Evolutionary conservation across 2,888 invertebrate species (phyloP), one percentile per base, ranked within the genome.

Genomic region (Nomada flava): DNA sequence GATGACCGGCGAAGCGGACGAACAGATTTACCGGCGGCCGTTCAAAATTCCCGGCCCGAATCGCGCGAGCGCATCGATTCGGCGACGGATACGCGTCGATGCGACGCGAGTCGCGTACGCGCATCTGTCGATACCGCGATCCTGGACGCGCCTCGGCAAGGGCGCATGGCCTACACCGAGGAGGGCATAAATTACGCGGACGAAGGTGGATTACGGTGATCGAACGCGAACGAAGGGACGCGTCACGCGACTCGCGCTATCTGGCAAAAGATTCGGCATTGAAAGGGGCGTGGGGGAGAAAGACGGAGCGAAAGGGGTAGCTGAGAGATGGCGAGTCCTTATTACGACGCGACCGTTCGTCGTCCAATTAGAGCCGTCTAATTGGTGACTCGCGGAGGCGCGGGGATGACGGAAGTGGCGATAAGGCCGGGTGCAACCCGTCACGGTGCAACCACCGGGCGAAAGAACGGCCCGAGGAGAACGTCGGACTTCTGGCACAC

Each of bases 301-400:
- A 23, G 3, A 36, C 36, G n/a, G 20, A 59, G 15, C 29, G 65
- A 42, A 57, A 42, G 26, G 64, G 68, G 69, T 67, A 63, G 44
- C 64, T 18, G 76, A 79, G 71, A 76, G 15, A 69, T 76, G 86
- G 79, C 71, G 80, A 87, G 76, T 86, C 83, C 88, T 88, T 88
- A 88, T 88, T 88, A 85, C 86, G 73, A 79, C 72, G 76, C 68
- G 83, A 70, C 86, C 84, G 87, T 88, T 82, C 84, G 88, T 88
- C 88, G 86, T 88, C 88, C 88, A 88, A 88, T 88, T 88, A 88
- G 88, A 88, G 88, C 81, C 84, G 84, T 88, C 88, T 88, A 88
- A 88, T 88, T 88, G 88, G 88, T 73, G 71, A 80, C 75, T 86
- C 80, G 87, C 78, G 88, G 81, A 87, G 86, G 87, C 85, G 82